Base-by-base conservation (phyloP, 2,888 invertebrate genomes). In the Petrophora chlorosata region DNA sequence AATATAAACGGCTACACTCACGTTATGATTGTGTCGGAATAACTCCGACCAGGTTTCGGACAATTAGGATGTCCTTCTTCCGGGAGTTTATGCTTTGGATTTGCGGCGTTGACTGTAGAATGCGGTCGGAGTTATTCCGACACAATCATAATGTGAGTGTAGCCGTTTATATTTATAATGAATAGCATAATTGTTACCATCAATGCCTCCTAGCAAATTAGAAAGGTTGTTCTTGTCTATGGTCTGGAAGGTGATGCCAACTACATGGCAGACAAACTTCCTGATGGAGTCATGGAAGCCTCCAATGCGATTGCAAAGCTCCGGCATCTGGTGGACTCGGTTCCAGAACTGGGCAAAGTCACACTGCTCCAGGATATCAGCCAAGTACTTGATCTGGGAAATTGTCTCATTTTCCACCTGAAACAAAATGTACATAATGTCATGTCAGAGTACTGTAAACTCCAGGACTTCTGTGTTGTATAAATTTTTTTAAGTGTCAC, bases 201-300 rank as follows among this genome's bases (percentile, higher is more conserved):
- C 95, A 73, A 99, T 94, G 59, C 95, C 95, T 35, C 99, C 99
- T 39, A 99, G 91, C 23, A 99, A 90, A 73, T 96, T 95, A 40
- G 95, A 93, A 30, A 99, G 89, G 56, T 95, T 93, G 44, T 92
- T 91, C 73, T 95, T 95, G 56, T 96, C 95, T 73, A 99, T 97
- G 1, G 96, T 96, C 85, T 99, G 99, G 90, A 98, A 99, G 0
- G 99, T 99, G 43, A 98, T 98, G 56, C 97, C 97, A 26, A 99
- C 96, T 30, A 99, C 98, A 79, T 99, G 98, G 61, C 99, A 99
- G 4, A 98, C 97, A 91, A 98, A 99, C 83, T 98, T 98, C 56
- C 98, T 92, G 57, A 99, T 97, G 0, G 98, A 97, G 84, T 99
- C 98, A 73, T 97, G 95, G 83, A 99, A 99, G 34, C 98, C 98